phyloP scores from a whole-genome alignment of 2,888 invertebrate genomes.

The Drosophila fulvimacula region DNA sequence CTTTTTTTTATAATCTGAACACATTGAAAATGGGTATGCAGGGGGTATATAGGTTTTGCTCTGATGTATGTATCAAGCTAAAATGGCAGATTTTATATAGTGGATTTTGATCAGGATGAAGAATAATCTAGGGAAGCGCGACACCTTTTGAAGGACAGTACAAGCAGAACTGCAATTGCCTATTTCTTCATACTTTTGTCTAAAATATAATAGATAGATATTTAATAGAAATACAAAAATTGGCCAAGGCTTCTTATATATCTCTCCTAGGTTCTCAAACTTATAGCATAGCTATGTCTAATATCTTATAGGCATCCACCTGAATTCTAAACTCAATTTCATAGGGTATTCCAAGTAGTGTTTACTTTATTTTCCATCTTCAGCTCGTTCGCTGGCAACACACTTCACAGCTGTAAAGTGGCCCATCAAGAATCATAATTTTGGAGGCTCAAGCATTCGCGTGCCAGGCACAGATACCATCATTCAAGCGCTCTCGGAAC shows the following conservation, averaged over 20 bases:
- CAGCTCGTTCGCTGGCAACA: conserved; percentile 1
- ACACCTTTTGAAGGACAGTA: not conserved
- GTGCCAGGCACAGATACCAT: conserved; percentile 66
- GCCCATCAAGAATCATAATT: conserved; percentile 21
- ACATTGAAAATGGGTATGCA: not conserved
- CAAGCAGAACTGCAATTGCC: not conserved
- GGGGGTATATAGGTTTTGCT: not conserved
- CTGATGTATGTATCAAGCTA: not conserved
- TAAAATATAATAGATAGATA: no score
- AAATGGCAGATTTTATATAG: not conserved
- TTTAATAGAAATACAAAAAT: no score
- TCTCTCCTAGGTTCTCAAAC: no score
- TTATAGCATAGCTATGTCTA: no score
- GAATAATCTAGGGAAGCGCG: no score
- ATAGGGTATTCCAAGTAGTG: conserved; percentile 1
- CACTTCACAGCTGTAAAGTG: conserved; percentile 38
- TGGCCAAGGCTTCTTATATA: no score
- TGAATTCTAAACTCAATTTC: not conserved
- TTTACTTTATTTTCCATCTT: not conserved
- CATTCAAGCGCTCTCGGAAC: conserved; percentile 51
- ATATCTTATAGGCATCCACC: no score
- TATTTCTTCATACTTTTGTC: not conserved
- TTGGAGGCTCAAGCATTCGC: conserved; percentile 37
- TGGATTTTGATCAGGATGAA: not conserved
- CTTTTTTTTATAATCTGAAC: conserved; percentile 10